Base-by-base conservation (phyloP, 1,140 invertebrate genomes). In the Medauroidea extradentata region DNA sequence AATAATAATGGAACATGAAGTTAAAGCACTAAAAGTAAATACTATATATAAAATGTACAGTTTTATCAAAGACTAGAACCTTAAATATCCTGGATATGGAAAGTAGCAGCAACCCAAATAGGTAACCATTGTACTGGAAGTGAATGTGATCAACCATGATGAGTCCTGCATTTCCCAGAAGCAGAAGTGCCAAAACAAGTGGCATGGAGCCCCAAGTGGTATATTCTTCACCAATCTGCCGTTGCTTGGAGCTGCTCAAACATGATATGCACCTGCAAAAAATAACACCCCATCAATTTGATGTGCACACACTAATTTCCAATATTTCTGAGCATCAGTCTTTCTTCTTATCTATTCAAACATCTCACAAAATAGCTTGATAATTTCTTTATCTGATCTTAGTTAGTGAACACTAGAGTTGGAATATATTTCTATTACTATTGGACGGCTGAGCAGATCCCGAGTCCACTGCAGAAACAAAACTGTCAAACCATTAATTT, bases 61-160 rank as follows among this genome's bases (percentile, higher is more conserved):
- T n/a, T n/a, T n/a, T n/a, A n/a, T n/a, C n/a, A n/a, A n/a, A n/a
- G n/a, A n/a, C n/a, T 7, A 11, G 29, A 4, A 74, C 83, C 72
- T 85, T 69, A 62, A 81, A 71, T 21, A 90, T 81, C 64, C 79
- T 77, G 16, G 80, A 78, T 34, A 98, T 85, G 18, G 96, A 96
- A 19, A 96, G 70, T n/a, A 99, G 72, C 42, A 99, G 73, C 59
- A 99, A 79, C 21, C 95, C 97, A 81, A 91, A 91, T 23, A 99
- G 78, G 69, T 99, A 90, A 50, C 96, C 96, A 85, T 99, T 99
- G 70, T 99, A 99, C 73, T 99, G 98, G 75, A 99, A 99, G 79
- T 99, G 98, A 70, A 99, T 93, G 73, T 99, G 96, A 76, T 99
- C 98, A 3, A 99, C 86, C 69, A 99, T 83, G 0, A 99, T 71